Evolutionary conservation across 2,113 vertebrate species (phyloP), one percentile per base, ranked within the genome.

Genomic region (Antennarius striatus): DNA sequence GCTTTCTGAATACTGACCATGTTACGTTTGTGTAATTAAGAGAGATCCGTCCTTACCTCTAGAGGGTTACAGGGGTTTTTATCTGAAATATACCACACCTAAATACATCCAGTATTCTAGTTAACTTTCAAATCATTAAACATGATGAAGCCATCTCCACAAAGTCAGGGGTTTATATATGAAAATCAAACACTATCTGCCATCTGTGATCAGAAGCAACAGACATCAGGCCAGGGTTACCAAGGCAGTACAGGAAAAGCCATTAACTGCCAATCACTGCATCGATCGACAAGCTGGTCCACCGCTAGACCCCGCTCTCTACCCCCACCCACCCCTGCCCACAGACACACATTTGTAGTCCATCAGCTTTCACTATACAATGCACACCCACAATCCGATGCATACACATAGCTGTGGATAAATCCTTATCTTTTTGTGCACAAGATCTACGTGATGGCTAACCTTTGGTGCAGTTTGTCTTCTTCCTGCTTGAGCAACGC

Each of bases 261-360:
- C 92, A 93, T 94, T 94, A 93, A 92, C 92, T 92, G 92, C 93
- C 92, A 92, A 93, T 93, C 93, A 92, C 89, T 75, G 89, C 91
- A 93, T 94, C 91, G 93, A 93, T 93, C 91, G 87, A 90, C 89
- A 90, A 87, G 90, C 89, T 85, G 56, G 86, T 84, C 83, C 86
- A 88, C 87, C 89, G 86, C 84, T 80, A 79, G 79, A 80, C 80
- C 67, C 90, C 56, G 66, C 61, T 48, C 63, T 66, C 63, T 50
- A 30, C 71, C 63, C 67, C 77, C 50, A 9, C 55, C 72, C 68
- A 1, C 63, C 72, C 71, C 82, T 79, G 68, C 77, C 80, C 78
- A 79, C 76, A 81, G 65, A 78, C 70, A 80, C 80, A 79, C 69
- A 56, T 72, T 70, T 45, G 68, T 73, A 54, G 57, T 75, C 74